A percentile compares a stretch with the other conserved stretches of the same genome.
phyloP scores from a whole-genome alignment of 2,888 invertebrate genomes.

The Microctonus hyperodae region DNA sequence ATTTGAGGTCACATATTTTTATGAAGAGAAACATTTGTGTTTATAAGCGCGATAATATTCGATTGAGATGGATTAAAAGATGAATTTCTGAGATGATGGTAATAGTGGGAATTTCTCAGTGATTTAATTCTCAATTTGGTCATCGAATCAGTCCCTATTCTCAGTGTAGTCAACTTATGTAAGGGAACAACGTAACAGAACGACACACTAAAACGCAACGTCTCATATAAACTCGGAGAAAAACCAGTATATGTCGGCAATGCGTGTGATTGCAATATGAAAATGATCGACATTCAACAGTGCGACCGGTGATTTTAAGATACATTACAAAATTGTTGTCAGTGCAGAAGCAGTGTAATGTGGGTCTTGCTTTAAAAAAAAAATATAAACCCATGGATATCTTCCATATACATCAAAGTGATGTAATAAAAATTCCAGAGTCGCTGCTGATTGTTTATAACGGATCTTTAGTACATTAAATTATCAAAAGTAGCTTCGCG shows the following conservation, averaged over 20 bases:
- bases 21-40: neutral
- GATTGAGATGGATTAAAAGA: neutral
- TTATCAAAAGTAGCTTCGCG: neutral
- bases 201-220: slow-evolving; percentile 44
- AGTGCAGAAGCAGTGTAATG: neutral
- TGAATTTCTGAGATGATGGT: neutral
- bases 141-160: neutral
- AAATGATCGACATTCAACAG: slow-evolving; percentile 53
- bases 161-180: neutral
- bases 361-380: neutral
- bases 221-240: slow-evolving; percentile 37
- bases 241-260: slow-evolving; percentile 50
- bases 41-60: neutral
- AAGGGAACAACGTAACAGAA: slow-evolving; percentile 28
- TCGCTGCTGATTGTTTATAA: neutral
- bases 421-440: slow-evolving; percentile 10
- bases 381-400: neutral
- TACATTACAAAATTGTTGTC: slow-evolving; percentile 8
- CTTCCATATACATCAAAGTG: neutral
- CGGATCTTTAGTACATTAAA: neutral
- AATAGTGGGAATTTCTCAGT: neutral
- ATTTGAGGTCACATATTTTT: neutral
- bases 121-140: neutral
- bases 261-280: slow-evolving; percentile 51
- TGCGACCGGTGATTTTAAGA: slow-evolving; percentile 31